A percentile compares a stretch with the other conserved stretches of the same genome.
Evolutionary conservation across 2,888 invertebrate species (phyloP).

Genomic region (Ctenicera cuprea): DNA sequence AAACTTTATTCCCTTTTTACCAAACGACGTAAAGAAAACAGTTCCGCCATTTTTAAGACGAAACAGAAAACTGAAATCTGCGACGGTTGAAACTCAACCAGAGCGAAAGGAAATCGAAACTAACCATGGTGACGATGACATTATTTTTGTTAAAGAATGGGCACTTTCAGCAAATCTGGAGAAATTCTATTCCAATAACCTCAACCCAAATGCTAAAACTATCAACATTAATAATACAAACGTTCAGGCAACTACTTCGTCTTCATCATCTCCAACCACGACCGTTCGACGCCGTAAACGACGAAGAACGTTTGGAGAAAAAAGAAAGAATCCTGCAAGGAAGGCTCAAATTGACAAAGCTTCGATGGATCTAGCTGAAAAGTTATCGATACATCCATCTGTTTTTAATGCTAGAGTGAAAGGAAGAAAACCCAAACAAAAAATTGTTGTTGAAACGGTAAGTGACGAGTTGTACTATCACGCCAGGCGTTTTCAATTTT

Average conservation of each 20-base stretch:
- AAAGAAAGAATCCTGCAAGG: slow-evolving; percentile 60
- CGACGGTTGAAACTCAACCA: not conserved
- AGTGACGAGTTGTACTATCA: not conserved
- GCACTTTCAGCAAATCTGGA: slow-evolving; percentile 29
- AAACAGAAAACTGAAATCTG: no score
- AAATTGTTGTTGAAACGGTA: slow-evolving; percentile 27
- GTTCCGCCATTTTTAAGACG: no score
- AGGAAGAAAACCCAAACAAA: slow-evolving; percentile 21
- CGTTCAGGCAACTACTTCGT: slow-evolving; percentile 14
- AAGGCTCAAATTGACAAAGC: slow-evolving; percentile 60
- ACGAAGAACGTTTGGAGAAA: slow-evolving; percentile 21
- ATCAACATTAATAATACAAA: not conserved
- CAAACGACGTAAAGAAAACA: no score
- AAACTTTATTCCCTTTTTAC: no score
- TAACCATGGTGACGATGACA: slow-evolving; percentile 58
- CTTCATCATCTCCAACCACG: not conserved
- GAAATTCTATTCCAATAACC: not conserved
- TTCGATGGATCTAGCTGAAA: slow-evolving; percentile 54
- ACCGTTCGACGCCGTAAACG: slow-evolving; percentile 14
- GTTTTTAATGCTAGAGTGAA: slow-evolving; percentile 50
- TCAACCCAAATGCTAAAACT: not conserved
- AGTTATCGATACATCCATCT: slow-evolving; percentile 51
- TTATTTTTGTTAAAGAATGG: slow-evolving; percentile 63
- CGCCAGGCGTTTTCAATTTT: no score
- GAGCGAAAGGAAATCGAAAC: not conserved